Evolutionary conservation across 2,797 vertebrate species (phyloP).

Genomic region (Typhlichthys eigenmanni): DNA sequence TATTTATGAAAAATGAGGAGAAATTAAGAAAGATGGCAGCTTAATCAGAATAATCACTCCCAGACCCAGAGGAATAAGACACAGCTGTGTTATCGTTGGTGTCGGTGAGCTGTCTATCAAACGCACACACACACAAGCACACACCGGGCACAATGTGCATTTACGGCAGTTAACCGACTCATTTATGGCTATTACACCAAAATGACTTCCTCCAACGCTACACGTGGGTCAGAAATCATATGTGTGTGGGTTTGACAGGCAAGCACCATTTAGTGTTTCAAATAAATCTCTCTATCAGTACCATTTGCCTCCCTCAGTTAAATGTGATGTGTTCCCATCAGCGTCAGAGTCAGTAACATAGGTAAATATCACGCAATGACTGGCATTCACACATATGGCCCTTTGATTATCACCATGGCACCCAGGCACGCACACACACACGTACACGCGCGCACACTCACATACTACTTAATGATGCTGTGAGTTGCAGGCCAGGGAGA

Average conservation of each 20-base stretch:
- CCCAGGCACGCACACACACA: too few species aligned
- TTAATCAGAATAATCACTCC: conserved; percentile 54
- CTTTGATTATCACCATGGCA: neutral
- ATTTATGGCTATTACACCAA: conserved; percentile 68
- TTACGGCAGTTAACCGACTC: conserved; percentile 69
- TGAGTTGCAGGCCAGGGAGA: too few species aligned
- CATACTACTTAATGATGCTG: too few species aligned
- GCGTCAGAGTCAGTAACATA: conserved; percentile 18
- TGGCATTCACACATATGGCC: conserved; percentile 25
- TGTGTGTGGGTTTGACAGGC: conserved; percentile 58
- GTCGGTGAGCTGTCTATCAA: conserved; percentile 61
- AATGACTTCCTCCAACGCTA: conserved; percentile 73
- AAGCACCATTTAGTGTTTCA: conserved; percentile 57
- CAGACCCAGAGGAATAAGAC: conserved; percentile 54
- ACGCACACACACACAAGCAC: conserved; percentile 54
- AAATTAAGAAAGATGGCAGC: conserved; percentile 35
- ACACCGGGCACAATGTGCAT: conserved; percentile 42
- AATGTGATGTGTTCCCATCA: conserved; percentile 38
- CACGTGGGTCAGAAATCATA: conserved; percentile 55
- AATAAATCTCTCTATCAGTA: conserved; percentile 55
- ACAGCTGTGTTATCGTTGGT: conserved; percentile 75
- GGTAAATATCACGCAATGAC: conserved; percentile 36
- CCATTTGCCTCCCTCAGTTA: conserved; percentile 35
- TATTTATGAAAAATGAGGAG: conserved; percentile 9
- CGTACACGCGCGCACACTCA: too few species aligned